These are phyloP conservation scores for Amphilophus citrinellus DNA, from an alignment of 2,113 vertebrate species.

Conservation along the genomic window DNA sequence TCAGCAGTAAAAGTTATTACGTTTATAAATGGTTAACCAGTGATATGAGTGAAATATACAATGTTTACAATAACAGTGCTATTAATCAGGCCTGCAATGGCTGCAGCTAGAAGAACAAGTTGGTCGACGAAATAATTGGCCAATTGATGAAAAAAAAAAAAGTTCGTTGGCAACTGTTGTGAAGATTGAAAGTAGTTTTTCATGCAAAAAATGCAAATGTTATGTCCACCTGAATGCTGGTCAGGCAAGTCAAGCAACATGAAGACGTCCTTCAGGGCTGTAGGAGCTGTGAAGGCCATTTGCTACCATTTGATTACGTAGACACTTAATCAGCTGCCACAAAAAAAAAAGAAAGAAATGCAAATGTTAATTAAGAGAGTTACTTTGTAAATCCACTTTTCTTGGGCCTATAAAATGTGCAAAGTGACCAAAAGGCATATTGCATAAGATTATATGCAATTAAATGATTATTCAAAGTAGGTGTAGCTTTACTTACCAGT, in stretches of 20 bases:
- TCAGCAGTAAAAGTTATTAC: not conserved
- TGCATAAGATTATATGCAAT: not conserved
- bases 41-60: not conserved
- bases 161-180: not conserved
- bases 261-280: not conserved
- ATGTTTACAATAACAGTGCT: not conserved
- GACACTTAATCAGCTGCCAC: not conserved
- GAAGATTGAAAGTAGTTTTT: not conserved
- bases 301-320: not conserved
- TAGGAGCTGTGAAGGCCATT: not conserved
- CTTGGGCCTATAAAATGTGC: not conserved
- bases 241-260: not conserved
- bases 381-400: not conserved
- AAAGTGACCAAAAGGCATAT: not conserved
- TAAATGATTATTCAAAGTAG: not conserved
- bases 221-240: not conserved
- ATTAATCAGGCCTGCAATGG: not conserved
- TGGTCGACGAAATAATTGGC: not conserved
- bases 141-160: not conserved
- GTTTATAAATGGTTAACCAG: not conserved
- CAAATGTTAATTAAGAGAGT: not conserved
- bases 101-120: not conserved
- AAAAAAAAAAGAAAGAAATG: too few relatives aligned
- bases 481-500: not conserved
- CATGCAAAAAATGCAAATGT: not conserved